Percentiles rank a stretch among this genome's conserved stretches.
phyloP scores from a whole-genome alignment of 2,797 vertebrate species.

The Intellagama lesueurii region DNA sequence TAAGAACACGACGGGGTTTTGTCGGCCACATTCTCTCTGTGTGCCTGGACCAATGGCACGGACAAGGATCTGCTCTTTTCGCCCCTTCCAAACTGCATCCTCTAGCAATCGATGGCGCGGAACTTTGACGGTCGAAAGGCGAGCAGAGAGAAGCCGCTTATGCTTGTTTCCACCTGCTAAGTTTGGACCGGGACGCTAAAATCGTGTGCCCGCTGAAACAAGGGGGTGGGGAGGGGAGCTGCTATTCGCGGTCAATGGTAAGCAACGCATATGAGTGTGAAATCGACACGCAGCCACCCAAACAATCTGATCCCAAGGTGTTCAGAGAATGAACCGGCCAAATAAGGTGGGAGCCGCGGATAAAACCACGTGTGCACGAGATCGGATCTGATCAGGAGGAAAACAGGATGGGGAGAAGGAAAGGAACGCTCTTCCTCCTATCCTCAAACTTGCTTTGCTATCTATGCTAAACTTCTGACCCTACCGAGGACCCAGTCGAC shows the following conservation, averaged over 20 bases:
- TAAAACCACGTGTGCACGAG: no score
- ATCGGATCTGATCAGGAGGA: neutral
- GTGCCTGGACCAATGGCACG: neutral
- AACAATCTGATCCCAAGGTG: no score
- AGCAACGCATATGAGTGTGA: neutral
- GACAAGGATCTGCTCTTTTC: neutral
- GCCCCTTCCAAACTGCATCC: neutral
- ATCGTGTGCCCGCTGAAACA: neutral
- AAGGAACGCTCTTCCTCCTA: neutral
- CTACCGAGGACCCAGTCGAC: no score
- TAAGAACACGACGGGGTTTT: neutral
- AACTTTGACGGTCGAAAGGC: no score
- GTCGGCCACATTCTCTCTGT: neutral
- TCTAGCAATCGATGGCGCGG: neutral
- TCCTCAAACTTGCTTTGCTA: neutral
- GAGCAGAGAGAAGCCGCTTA: accelerated
- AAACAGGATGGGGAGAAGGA: neutral
- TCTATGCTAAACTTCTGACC: neutral
- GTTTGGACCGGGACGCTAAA: neutral
- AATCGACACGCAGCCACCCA: neutral
- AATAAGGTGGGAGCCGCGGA: neutral
- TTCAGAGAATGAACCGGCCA: neutral
- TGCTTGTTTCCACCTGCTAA: neutral
- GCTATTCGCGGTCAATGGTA: neutral
- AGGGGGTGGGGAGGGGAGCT: neutral